A percentile compares a stretch with the other conserved stretches of the same genome.
Evolutionary conservation across 64 coral and sea anemone genomes (phyloP).

Genomic region (Actinia equina): DNA sequence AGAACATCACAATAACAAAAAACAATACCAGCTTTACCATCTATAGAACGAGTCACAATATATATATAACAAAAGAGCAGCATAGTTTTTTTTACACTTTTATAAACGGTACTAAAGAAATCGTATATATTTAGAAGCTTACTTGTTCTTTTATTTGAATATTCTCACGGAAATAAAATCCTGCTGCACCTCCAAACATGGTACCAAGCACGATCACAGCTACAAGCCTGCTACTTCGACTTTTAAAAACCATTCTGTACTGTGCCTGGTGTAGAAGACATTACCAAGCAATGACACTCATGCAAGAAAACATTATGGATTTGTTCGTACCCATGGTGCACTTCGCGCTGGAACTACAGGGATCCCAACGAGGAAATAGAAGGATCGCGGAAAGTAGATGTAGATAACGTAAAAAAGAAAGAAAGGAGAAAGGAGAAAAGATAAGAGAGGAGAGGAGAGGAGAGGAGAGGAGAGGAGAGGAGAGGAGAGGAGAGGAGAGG

Average conservation of each 20-base stretch:
- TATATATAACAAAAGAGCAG: too few species aligned
- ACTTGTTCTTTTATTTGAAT: not conserved
- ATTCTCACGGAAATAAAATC: slow-evolving; percentile 27
- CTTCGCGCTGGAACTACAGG: not conserved
- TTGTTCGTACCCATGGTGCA: not conserved
- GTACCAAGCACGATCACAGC: slow-evolving; percentile 18
- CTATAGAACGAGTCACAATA: too few species aligned
- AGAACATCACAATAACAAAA: too few species aligned
- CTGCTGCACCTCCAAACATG: not conserved
- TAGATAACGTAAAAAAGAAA: too few species aligned
- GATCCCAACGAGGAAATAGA: not conserved
- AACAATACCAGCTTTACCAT: too few species aligned
- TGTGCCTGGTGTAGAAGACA: not conserved
- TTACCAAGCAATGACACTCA: not conserved
- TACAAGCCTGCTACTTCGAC: not conserved
- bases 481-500: not conserved
- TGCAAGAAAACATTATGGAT: too few species aligned
- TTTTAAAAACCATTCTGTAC: not conserved
- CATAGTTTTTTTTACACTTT: too few species aligned
- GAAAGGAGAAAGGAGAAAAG: too few species aligned
- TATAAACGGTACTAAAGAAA: too few species aligned
- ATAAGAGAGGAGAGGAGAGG: too few species aligned
- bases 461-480: not conserved
- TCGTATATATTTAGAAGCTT: too few species aligned
- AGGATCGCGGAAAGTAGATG: too few species aligned